Base-by-base conservation (phyloP, 2,797 vertebrate species). In the Ibycter americanus region DNA sequence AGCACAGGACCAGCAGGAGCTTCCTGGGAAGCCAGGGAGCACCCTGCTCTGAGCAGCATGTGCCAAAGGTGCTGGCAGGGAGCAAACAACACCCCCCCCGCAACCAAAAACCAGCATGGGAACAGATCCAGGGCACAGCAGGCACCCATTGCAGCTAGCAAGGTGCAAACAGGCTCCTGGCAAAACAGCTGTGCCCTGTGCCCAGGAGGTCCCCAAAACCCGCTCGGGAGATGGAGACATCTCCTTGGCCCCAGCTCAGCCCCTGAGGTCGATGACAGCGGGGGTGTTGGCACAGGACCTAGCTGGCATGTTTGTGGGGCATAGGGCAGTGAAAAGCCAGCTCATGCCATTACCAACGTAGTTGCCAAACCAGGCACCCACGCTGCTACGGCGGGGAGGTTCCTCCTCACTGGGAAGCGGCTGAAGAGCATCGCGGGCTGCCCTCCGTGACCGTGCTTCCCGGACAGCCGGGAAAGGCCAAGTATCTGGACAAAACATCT, bases 401-500 rank as follows among this genome's bases (percentile, higher is more conserved):
- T 74, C 84, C 77, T 94, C 38, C 95, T 89, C 3, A 0, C 70
- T 22, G 87, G 96, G 81, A 78, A 88, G 68, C 20, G 2, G 93
- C 83, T 51, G 46, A 46, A 31, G 73, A 94, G 38, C 77, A 87
- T 89, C 84, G 58, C 56, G 0, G 90, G 81, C 81, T 89, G 95
- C 87, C 87, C 93, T 52, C 31, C 4, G 73, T 0, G 22, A 87
- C 90, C 16, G 23, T 2, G 34, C 62, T 89, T 94, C 91, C 87
- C 22, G 19, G 56, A 79, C 0, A 21, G 89, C 90, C 8, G 25
- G 26, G 88, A 34, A 82, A 68, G 51, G 92, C 92, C 94, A 88
- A 96, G 79, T 5, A 49, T 81, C 94, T 77, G 95, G 76, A 70
- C 73, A 67, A 29, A 97, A 95, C 90, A 93, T 94, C 95, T 95